Conservation (phyloP, 1,140 invertebrate genomes). For the Spodoptera frugiperda region DNA sequence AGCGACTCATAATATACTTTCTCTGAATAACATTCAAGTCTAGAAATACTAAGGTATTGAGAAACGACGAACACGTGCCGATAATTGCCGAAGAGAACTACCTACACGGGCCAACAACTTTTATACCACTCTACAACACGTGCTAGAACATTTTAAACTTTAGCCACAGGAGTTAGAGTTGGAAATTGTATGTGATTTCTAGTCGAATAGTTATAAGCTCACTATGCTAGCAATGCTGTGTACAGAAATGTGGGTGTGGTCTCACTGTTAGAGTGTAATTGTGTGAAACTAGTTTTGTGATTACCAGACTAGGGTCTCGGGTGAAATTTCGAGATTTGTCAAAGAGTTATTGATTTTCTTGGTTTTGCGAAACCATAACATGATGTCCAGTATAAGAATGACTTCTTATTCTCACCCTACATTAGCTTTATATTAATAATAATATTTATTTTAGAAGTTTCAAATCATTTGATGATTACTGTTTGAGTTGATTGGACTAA, state of each 20-base stretch:
- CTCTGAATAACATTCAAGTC: slow-evolving; percentile 37
- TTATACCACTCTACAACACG: slow-evolving; percentile 28
- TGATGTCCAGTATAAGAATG: no score
- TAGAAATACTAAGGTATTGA: slow-evolving; percentile 52
- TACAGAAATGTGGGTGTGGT: slow-evolving; percentile 27
- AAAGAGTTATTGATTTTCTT: no score
- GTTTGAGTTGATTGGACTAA: no score
- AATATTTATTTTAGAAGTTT: no score
- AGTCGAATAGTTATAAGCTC: slow-evolving; percentile 34
- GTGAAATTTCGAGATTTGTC: no score
- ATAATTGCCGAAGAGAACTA: slow-evolving; percentile 53
- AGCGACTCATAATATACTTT: slow-evolving; percentile 36
- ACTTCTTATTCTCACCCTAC: no score
- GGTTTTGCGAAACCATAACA: no score
- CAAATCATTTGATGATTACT: no score
- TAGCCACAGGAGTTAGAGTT: not conserved
- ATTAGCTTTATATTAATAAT: no score
- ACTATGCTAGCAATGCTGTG: slow-evolving; percentile 29
- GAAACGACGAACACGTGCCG: slow-evolving; percentile 53
- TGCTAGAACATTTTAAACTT: slow-evolving; percentile 22
- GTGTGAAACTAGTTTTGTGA: not conserved
- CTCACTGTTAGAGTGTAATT: slow-evolving; percentile 2
- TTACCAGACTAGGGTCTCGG: no score
- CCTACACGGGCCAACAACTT: slow-evolving; percentile 46
- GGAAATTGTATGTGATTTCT: not conserved